Base-by-base conservation (phyloP, 2,888 invertebrate genomes). In the Therioaphis trifolii region DNA sequence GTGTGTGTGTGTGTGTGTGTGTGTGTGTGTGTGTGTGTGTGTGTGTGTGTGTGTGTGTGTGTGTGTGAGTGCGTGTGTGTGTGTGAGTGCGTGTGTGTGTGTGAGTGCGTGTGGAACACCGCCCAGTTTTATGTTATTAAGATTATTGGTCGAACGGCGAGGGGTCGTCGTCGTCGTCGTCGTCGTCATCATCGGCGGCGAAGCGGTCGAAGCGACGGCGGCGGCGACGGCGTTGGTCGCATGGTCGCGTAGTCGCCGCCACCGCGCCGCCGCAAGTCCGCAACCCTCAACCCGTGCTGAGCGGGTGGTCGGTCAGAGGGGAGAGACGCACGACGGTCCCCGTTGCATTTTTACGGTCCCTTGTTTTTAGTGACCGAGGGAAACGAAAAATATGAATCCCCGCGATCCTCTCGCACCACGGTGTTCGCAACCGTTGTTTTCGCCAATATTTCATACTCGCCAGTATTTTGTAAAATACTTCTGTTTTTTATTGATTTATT, bases 271-370 rank as follows among this genome's bases (percentile, higher is more conserved):
- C 58, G 58, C 2, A 4, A 15, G 63, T 5, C 29, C 63, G 24
- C 63, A 15, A 24, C 29, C 27, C 63, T 15, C 29, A 21, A 21
- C n/a, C 15, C 4, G 52, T n/a, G 55, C 3, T 21, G 35, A 11
- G 24, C 24, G 9, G 58, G 11, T 21, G 58, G 21, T n/a, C 9
- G 58, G 58, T 49, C 18, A 9, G 55, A 9, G 63, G 12, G 18
- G 27, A 18, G 46, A 14, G 43, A 46, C 75, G 69, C 18, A 15
- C 43, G 29, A 11, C 58, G 21, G 72, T 63, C 74, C 27, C 61
- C 80, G 80, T 72, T 72, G 80, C 71, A 80, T 80, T 80, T 80
- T 80, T 72, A 80, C 80, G 61, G 55, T 82, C 82, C 74, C 82
- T 82, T 63, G 82, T 74, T 82, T 82, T 82, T 82, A 82, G 74